Evolutionary conservation across 2,797 vertebrate genomes (phyloP), one percentile per base, ranked within the genome.

Genomic region (Halcyon badia): DNA sequence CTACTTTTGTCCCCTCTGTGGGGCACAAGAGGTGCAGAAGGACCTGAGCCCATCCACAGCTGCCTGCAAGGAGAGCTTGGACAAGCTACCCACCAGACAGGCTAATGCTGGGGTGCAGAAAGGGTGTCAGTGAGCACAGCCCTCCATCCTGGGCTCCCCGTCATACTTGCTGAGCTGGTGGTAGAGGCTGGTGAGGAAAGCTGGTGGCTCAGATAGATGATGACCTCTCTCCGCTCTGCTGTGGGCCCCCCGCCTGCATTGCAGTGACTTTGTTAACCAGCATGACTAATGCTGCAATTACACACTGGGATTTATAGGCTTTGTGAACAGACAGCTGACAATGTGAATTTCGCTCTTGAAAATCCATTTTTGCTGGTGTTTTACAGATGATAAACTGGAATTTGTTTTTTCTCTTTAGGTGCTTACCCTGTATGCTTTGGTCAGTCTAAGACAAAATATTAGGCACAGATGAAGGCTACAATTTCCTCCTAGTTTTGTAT

Each of bases 121-220:
- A 20, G 24, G n/a, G 9, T 0, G 46, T 0, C 28, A 46, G 42
- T 1, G 6, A 80, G 8, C 0, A 0, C 6, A 28, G 18, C 0
- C 0, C 33, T 70, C 25, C 64, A 31, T 39, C 22, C 16, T 1
- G 2, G 56, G 30, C 31, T 68, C 28, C 44, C 48, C n/a, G 15
- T 37, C 7, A 3, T 4, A 1, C 31, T 44, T 33, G 30, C 30
- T 54, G 75, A 61, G 61, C 33, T 1, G 2, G 3, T 1, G 3
- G 37, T 61, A 75, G 62, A 41, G 22, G 11, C 44, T 57, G 57
- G 3, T 3, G 19, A 58, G 61, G 51, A 64, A n/a, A 78, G 33
- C 35, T 54, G 48, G 19, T 48, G 75, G 11, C 37, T 89, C 0
- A 5, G 33, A 41, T 25, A 52, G 71, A 28, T 30, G 68, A 60